These are phyloP conservation scores for Cossypha polioptera DNA, from an alignment of 2,797 vertebrate genomes.

Conservation along the genomic window DNA sequence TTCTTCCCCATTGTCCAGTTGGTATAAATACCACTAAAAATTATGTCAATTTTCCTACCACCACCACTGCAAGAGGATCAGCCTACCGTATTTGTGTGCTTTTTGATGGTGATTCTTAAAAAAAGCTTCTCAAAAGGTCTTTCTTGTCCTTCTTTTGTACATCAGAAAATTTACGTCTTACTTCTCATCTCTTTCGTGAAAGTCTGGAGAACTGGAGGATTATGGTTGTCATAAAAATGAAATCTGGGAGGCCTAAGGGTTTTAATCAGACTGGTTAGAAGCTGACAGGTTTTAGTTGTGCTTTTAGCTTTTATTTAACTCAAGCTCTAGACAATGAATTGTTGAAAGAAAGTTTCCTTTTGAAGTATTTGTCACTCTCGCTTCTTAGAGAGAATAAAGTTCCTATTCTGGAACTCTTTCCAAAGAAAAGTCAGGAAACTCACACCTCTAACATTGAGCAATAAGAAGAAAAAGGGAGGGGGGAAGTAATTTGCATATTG, in stretches of 20 bases:
- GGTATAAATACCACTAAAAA: neutral
- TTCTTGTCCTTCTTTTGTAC: constrained; percentile 3
- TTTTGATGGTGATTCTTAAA: neutral
- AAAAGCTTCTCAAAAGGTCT: constrained; percentile 29
- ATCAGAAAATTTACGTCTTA: neutral
- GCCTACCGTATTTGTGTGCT: neutral
- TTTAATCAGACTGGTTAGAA: constrained; percentile 31
- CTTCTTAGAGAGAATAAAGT: constrained; percentile 11
- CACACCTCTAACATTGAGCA: neutral
- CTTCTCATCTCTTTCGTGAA: neutral
- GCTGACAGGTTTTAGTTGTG: constrained; percentile 15
- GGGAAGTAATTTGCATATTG: neutral
- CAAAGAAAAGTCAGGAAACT: neutral
- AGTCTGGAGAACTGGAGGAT: constrained; percentile 24
- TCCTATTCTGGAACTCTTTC: neutral
- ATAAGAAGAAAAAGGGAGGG: neutral
- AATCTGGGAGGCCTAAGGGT: neutral
- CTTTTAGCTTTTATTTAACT: constrained; percentile 52
- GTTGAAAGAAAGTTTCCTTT: constrained; percentile 32
- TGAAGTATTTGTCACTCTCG: constrained; percentile 14
- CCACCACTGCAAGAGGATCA: neutral
- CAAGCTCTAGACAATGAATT: constrained; percentile 8
- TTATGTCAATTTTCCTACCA: neutral
- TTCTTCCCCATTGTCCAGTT: neutral
- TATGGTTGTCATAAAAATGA: constrained; percentile 52